Evolutionary conservation across 2,113 vertebrate genomes (phyloP).

Genomic region (Indicator maculatus): DNA sequence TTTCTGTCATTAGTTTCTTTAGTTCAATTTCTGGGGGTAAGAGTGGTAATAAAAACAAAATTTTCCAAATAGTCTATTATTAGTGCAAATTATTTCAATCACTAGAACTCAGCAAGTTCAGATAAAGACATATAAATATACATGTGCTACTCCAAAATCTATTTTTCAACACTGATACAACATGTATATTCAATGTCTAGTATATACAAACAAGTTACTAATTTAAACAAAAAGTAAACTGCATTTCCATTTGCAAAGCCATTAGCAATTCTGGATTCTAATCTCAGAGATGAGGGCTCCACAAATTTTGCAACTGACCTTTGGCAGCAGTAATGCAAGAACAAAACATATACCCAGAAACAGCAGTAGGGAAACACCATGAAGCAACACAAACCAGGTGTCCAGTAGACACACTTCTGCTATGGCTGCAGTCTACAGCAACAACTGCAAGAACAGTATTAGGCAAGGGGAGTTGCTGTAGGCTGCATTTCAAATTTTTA

Average conservation of each 20-base stretch:
- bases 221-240: not conserved
- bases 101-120: not conserved
- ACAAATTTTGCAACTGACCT: not conserved
- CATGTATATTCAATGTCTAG: not conserved
- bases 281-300: not conserved
- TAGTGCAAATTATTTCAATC: not conserved
- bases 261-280: not conserved
- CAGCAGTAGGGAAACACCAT: not conserved
- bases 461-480: not conserved
- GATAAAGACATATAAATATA: not conserved
- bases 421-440: not conserved
- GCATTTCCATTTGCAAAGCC: not conserved
- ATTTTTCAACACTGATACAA: not conserved
- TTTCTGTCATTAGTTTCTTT: constrained; percentile 77
- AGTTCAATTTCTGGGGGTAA: constrained; percentile 76
- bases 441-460: not conserved
- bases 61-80: not conserved
- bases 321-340: not conserved
- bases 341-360: not conserved
- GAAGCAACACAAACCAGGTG: not conserved
- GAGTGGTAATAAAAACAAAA: accelerated
- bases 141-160: accelerated
- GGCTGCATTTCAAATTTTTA: not conserved
- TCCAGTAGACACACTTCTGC: not conserved
- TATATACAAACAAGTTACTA: not conserved